A percentile compares a stretch with the other conserved stretches of the same genome.
Evolutionary conservation across 2,888 invertebrate species (phyloP).

Genomic region (Pseudeuparius sepicola): DNA sequence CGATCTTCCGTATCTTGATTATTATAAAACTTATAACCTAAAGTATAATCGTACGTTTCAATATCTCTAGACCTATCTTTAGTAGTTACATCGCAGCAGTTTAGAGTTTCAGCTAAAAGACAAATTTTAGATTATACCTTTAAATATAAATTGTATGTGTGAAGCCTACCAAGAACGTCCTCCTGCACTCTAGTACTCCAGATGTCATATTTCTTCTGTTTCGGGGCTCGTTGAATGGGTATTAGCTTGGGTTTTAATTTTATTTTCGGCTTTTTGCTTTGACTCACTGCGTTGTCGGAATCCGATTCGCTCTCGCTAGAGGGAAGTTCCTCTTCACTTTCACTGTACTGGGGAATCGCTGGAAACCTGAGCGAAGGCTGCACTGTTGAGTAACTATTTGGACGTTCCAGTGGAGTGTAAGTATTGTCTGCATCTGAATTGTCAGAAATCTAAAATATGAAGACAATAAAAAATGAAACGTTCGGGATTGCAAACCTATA

Average conservation of each 20-base stretch:
- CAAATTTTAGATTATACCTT: conserved; percentile 9
- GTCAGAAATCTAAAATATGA: conserved; percentile 29
- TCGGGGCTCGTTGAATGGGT: conserved; percentile 34
- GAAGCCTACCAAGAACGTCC: conserved; percentile 48
- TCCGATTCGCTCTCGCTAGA: conserved; percentile 47
- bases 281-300: conserved; percentile 42
- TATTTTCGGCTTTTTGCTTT: conserved; percentile 46
- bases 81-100: conserved; percentile 64
- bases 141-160: conserved; percentile 1
- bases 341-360: conserved; percentile 34
- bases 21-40: conserved; percentile 37
- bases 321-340: conserved; percentile 40
- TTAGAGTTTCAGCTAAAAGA: conserved; percentile 63
- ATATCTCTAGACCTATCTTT: conserved; percentile 56
- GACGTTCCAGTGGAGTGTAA: conserved; percentile 49
- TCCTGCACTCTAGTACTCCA: conserved; percentile 68
- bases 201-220: conserved; percentile 64
- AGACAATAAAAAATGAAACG: conserved; percentile 9
- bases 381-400: conserved; percentile 37
- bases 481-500: conserved; percentile 6
- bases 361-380: conserved; percentile 28
- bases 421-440: conserved; percentile 39
- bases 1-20: conserved; percentile 38
- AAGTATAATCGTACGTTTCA: conserved; percentile 67
- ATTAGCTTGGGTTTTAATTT: conserved; percentile 38